phyloP scores from a whole-genome alignment of 2,797 vertebrate species.

The Microtus californicus region DNA sequence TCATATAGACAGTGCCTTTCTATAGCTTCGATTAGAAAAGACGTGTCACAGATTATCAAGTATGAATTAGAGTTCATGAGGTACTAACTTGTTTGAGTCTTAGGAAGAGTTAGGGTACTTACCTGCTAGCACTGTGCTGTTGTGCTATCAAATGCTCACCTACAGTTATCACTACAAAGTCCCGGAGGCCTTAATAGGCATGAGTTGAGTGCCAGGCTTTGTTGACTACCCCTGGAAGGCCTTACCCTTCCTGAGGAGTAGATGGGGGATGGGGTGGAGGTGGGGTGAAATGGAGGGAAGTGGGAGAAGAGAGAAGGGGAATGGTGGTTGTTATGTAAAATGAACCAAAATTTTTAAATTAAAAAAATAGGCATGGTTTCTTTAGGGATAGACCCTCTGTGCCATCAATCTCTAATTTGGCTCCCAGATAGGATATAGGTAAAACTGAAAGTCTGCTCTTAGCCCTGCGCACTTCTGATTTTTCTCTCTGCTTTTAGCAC shows the following conservation, averaged over 20 bases:
- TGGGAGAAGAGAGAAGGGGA: too few relatives aligned
- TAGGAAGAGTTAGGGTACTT: neutral
- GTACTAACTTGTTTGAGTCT: neutral
- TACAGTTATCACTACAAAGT: neutral
- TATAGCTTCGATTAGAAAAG: neutral
- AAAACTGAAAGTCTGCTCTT: neutral
- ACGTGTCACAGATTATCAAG: constrained; percentile 42
- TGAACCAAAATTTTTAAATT: too few relatives aligned
- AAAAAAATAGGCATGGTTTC: neutral
- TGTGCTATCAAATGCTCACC: neutral
- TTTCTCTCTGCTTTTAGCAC: neutral
- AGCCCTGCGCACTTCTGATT: neutral
- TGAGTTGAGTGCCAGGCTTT: too few relatives aligned
- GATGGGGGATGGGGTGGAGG: too few relatives aligned
- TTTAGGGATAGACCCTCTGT: neutral
- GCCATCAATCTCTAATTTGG: neutral
- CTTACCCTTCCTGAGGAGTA: too few relatives aligned
- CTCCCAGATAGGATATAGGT: neutral
- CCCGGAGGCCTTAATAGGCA: neutral
- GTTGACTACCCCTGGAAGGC: too few relatives aligned
- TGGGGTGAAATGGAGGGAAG: too few relatives aligned
- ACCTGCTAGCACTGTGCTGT: neutral
- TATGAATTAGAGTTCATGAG: neutral
- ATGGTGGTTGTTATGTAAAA: too few relatives aligned
- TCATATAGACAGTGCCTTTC: constrained; percentile 29